These are phyloP conservation scores for Helarctos malayanus DNA, from an alignment of 2,797 vertebrate species.

Conservation along the genomic window DNA sequence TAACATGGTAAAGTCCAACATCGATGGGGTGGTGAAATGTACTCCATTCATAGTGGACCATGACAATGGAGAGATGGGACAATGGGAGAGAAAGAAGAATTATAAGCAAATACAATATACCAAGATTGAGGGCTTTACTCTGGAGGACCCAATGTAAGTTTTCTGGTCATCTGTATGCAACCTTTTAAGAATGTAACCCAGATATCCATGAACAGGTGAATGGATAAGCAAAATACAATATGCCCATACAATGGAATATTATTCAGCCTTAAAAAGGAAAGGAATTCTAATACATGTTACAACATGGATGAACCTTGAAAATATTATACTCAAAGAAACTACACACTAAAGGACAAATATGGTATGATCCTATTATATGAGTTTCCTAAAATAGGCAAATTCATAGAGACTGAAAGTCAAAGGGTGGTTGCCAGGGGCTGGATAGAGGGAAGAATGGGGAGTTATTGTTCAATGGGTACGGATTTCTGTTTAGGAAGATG, in stretches of 20 bases:
- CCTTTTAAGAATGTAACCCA: slow-evolving; percentile 29
- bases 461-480: neutral
- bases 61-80: neutral
- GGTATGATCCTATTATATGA: slow-evolving; percentile 15
- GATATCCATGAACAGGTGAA: neutral
- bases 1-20: neutral
- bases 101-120: slow-evolving; percentile 14
- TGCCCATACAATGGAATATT: neutral
- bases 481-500: slow-evolving; percentile 17
- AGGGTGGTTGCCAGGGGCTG: neutral
- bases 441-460: neutral
- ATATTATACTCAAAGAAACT: neutral
- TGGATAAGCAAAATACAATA: neutral
- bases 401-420: slow-evolving; percentile 1
- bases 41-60: neutral
- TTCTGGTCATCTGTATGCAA: slow-evolving; percentile 9
- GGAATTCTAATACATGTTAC: neutral
- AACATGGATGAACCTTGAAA: slow-evolving; percentile 24
- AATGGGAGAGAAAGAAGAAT: neutral
- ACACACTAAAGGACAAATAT: neutral
- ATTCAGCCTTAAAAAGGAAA: neutral
- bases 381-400: slow-evolving; percentile 9
- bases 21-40: neutral
- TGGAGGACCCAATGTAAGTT: neutral
- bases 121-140: neutral